phyloP scores from a whole-genome alignment of 1,140 invertebrate genomes.

The Zaprionus ghesquierei region DNA sequence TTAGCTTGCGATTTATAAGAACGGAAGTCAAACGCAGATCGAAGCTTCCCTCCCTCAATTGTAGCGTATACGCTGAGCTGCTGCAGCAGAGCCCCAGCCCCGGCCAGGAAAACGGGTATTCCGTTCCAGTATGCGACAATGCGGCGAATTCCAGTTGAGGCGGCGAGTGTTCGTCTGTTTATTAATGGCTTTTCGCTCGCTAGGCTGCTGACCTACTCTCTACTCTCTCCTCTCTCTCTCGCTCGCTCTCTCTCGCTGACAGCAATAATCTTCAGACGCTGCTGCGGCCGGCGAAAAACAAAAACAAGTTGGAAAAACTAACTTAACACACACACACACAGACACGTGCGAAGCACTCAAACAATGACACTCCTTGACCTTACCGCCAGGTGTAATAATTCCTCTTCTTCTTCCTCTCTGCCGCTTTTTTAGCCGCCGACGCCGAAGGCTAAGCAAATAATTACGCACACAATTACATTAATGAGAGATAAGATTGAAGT shows the following conservation, averaged over 20 bases:
- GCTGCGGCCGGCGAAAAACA: not conserved
- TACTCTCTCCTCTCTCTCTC: not conserved
- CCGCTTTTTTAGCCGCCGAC: conserved; percentile 31
- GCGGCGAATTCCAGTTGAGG: not conserved
- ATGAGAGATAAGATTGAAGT: conserved; percentile 49
- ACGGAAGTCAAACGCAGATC: conserved; percentile 28
- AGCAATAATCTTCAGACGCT: not conserved
- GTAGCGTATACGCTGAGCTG: not conserved
- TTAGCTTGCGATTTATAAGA: conserved; percentile 19
- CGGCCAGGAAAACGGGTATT: not conserved
- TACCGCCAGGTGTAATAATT: conserved; percentile 31
- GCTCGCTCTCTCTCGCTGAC: not conserved
- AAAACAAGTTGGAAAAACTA: conserved; percentile 21
- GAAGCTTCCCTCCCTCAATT: not conserved
- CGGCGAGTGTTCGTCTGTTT: conserved; percentile 16
- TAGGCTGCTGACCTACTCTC: conserved; percentile 33
- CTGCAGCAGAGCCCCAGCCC: not conserved
- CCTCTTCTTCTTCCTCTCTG: conserved; percentile 17
- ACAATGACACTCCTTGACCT: conserved; percentile 49
- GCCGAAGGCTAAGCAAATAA: conserved; percentile 17
- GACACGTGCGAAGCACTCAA: conserved; percentile 15
- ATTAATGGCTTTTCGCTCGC: conserved; percentile 6
- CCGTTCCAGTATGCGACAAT: not conserved
- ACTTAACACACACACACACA: conserved; percentile 6
- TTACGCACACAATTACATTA: conserved; percentile 14